A percentile compares a stretch with the other conserved stretches of the same genome.
phyloP scores from a whole-genome alignment of 2,888 invertebrate species.

The Choristoneura rosaceana region DNA sequence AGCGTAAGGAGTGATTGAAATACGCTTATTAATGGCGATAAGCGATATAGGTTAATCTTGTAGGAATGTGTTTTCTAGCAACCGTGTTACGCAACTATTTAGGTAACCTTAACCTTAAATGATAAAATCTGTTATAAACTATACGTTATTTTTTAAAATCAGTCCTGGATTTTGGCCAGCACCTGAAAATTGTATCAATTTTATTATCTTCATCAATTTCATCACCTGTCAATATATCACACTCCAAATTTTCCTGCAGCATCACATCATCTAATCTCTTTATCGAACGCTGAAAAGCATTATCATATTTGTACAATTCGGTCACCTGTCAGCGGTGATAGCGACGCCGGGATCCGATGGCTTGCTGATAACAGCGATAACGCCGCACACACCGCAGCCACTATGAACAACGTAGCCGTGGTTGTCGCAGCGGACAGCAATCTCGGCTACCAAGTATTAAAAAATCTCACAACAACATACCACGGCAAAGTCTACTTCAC shows the following conservation, averaged over 20 bases:
- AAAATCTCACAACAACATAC: constrained; percentile 65
- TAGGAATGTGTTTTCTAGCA: constrained; percentile 22
- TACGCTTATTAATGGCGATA: constrained; percentile 30
- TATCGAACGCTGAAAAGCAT: constrained; percentile 47
- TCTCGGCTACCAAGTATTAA: constrained; percentile 76
- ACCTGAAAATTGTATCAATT: not conserved
- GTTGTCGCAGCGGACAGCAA: constrained; percentile 77
- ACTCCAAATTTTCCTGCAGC: constrained; percentile 30
- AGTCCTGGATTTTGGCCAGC: not conserved
- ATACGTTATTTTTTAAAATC: not conserved
- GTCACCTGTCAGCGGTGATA: constrained; percentile 64
- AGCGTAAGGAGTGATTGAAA: constrained; percentile 21
- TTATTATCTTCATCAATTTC: not conserved
- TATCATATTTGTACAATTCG: constrained; percentile 63
- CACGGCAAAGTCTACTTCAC: constrained; percentile 78
- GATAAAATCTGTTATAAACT: not conserved
- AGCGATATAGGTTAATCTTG: constrained; percentile 30
- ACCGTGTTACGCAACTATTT: constrained; percentile 3
- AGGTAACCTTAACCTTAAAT: not conserved
- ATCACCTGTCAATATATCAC: constrained; percentile 10
- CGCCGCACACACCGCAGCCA: constrained; percentile 56
- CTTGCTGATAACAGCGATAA: constrained; percentile 70
- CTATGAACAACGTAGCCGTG: constrained; percentile 77
- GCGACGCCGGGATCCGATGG: constrained; percentile 66
- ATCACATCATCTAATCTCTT: constrained; percentile 37